Evolutionary conservation across 2,888 invertebrate genomes (phyloP).

Genomic region (Tuta absoluta): DNA sequence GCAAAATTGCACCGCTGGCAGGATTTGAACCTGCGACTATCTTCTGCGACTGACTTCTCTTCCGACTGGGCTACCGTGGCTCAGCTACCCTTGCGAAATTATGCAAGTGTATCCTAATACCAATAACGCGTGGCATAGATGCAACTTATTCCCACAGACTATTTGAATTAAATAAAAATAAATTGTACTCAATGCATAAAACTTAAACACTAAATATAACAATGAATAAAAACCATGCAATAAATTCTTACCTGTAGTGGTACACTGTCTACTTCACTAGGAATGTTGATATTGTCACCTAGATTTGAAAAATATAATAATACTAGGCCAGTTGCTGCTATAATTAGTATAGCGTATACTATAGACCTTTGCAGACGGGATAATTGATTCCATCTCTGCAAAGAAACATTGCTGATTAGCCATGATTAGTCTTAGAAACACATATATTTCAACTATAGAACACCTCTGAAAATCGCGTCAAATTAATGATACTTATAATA

Average conservation of each 20-base stretch:
- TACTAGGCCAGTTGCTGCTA: slow-evolving; percentile 82
- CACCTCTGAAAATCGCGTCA: no score
- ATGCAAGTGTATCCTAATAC: no score
- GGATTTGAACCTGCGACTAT: no score
- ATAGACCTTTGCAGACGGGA: slow-evolving; percentile 91
- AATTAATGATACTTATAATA: no score
- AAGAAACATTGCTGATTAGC: slow-evolving; percentile 81
- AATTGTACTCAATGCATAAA: no score
- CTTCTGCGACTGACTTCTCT: no score
- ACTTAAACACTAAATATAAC: neutral
- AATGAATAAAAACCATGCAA: neutral
- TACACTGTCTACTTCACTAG: neutral
- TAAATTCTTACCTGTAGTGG: slow-evolving; percentile 5
- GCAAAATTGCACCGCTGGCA: no score
- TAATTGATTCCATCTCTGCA: slow-evolving; percentile 92
- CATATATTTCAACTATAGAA: neutral
- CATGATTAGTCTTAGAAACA: neutral
- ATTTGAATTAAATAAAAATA: no score
- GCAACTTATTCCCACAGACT: no score
- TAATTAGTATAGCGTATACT: slow-evolving; percentile 83
- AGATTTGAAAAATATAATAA: slow-evolving; percentile 77
- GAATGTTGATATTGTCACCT: neutral
- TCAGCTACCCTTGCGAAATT: no score
- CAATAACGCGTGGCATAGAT: no score
- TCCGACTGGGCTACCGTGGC: no score